Evolutionary conservation across 64 coral and sea anemone species (phyloP), one percentile per base, ranked within the genome.

Genomic region (Porites lutea): DNA sequence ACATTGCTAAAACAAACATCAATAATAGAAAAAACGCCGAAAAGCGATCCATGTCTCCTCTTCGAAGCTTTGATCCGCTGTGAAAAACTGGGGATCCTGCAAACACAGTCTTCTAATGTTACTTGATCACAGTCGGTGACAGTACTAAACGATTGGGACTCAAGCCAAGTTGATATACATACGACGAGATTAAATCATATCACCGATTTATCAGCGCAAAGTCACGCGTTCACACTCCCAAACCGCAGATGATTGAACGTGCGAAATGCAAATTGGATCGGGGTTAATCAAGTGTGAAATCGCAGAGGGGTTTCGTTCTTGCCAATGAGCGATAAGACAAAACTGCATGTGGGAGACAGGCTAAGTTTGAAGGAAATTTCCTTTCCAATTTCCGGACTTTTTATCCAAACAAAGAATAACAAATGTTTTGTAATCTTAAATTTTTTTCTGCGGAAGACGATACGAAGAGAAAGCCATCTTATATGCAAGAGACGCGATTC

Each of bases 321-420:
- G 7, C 73, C 73, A 76, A 76, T 76, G 44, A 51, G 14, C 18
- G 79, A 51, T 21, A 67, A 67, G 79, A 15, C 12, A 57, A 84
- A 47, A 22, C 58, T 19, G 69, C 44, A 13, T 27, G 60, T 45
- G 16, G 47, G 81, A 52, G 62, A 63, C 81, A 51, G 45, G 45
- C 81, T 10, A 8, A 20, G 47, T 50, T 51, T 5, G 16, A 68
- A 69, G 62, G 14, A 63, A 83, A 19, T 50, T 83, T 64, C 59
- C 79, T 48, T 83, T 14, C 58, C 37, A 52, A 84, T 84, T 68
- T 84, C 81, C 81, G 81, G 81, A 48, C 81, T 8, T 68, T 84
- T 66, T 52, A 27, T 55, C 50, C 18, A 78, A 52, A 84, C 63
- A 74, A 10, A 50, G 8, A 84, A 84, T n/a, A 68, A 65, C 19